A percentile compares a stretch with the other conserved stretches of the same genome.
phyloP scores from a whole-genome alignment of 2,113 vertebrate species.

The Otis tarda region DNA sequence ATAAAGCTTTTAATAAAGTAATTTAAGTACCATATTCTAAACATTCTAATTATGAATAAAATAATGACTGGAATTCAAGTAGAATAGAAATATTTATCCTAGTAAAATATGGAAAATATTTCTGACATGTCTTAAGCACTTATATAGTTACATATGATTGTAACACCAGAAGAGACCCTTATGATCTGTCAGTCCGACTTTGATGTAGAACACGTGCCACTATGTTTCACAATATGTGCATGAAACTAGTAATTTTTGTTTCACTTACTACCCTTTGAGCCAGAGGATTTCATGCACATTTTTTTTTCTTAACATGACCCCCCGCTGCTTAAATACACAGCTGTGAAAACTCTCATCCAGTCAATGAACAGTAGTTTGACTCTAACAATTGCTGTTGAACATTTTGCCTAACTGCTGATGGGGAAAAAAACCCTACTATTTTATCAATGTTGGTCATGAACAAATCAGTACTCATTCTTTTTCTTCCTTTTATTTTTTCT shows the following conservation, averaged over 20 bases:
- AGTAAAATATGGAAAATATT: background rate
- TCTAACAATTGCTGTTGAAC: background rate
- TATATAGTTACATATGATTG: background rate
- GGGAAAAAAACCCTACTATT: background rate
- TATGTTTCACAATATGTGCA: background rate
- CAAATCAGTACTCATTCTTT: background rate
- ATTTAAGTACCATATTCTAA: background rate
- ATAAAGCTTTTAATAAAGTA: background rate
- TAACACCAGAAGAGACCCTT: background rate
- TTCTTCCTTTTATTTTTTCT: accelerated
- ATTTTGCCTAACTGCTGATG: background rate
- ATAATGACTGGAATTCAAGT: background rate
- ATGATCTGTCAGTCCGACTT: background rate
- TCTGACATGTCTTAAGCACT: background rate
- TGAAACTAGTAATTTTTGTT: background rate
- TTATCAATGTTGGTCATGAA: background rate
- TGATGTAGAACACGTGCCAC: background rate
- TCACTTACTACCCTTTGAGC: background rate
- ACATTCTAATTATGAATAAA: background rate
- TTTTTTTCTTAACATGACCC: background rate
- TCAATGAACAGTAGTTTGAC: background rate
- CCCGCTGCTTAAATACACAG: background rate
- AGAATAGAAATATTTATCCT: background rate
- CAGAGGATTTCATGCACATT: background rate
- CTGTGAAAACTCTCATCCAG: background rate